Conservation (phyloP, 2,888 invertebrate species). For the Poecilobothrus nobilitatus region DNA sequence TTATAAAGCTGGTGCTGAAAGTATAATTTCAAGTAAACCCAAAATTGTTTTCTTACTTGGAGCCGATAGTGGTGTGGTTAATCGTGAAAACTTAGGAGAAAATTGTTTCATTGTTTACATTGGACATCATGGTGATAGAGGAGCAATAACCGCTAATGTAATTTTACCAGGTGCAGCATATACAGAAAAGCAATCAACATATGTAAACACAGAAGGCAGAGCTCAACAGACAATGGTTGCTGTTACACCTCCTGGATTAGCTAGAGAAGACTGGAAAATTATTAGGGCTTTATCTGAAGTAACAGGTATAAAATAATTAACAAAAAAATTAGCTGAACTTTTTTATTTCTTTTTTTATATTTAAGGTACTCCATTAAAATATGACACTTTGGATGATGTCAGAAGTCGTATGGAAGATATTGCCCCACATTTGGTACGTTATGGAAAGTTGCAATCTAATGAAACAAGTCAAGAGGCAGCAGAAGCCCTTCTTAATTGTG, state of each 20-base stretch:
- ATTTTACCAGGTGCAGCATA: slow-evolving; percentile 94
- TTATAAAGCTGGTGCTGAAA: slow-evolving; percentile 66
- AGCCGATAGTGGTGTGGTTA: slow-evolving; percentile 80
- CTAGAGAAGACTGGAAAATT: slow-evolving; percentile 97
- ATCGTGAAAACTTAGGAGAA: slow-evolving; percentile 65
- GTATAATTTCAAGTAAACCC: slow-evolving; percentile 56
- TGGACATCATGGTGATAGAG: slow-evolving; percentile 93
- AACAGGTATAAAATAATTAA: slow-evolving; percentile 39
- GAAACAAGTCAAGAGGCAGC: not conserved
- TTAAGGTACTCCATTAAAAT: slow-evolving; percentile 61
- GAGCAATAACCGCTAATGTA: slow-evolving; percentile 86
- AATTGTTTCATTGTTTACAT: slow-evolving; percentile 84
- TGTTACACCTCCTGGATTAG: slow-evolving; percentile 84
- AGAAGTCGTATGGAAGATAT: slow-evolving; percentile 73
- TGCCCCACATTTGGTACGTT: slow-evolving; percentile 79
- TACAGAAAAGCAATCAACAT: slow-evolving; percentile 96
- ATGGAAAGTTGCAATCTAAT: slow-evolving; percentile 75
- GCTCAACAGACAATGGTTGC: slow-evolving; percentile 84
- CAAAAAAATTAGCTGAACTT: not conserved
- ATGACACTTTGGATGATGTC: slow-evolving; percentile 77
- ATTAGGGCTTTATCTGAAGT: slow-evolving; percentile 94
- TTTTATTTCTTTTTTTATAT: slow-evolving; percentile 21
- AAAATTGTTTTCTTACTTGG: slow-evolving; percentile 83
- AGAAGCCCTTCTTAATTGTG: not conserved
- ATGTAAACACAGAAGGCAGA: slow-evolving; percentile 95